Base-by-base conservation (phyloP, 2,113 vertebrate genomes). In the Nyctereutes procyonoides region DNA sequence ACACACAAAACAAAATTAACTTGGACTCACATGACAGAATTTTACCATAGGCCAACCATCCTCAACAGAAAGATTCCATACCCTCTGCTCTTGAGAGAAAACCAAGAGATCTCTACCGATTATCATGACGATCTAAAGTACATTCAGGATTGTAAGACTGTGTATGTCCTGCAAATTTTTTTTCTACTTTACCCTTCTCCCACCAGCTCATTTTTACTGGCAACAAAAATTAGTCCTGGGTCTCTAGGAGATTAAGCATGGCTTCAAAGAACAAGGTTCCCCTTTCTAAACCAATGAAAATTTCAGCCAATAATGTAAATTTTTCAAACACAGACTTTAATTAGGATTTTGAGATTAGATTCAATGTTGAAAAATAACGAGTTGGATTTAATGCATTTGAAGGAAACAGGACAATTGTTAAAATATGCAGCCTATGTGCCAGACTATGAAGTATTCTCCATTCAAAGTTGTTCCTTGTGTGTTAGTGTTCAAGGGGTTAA, bases 171-270 rank as follows among this genome's bases (percentile, higher is more conserved):
- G 53, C 69, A 9, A n/a, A 24, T 55, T 12, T 58, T 56, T 73
- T 91, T 71, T 30, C 62, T 88, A 30, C 32, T 38, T 88, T 79
- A 43, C 43, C 28, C 3, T 43, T 43, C 3, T 22, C 19, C 6
- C 76, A 35, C 55, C 80, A 38, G 8, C 84, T 32, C 22, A 76
- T 35, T 74, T 93, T 88, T 84, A 84, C 0, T 74, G 73, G 63
- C 58, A 90, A 65, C 28, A 93, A 95, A 92, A 94, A 81, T 95
- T n/a, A 92, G 28, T 24, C 38, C 65, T 43, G 7, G 11, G 53
- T 81, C 55, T 74, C 55, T 28, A 53, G 58, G 65, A 80, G 43
- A 89, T 51, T 32, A 76, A 86, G 28, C 19, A 51, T 8, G 9
- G 62, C 30, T 82, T 93, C 82, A 91, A 51, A 93, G 28, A 48